phyloP scores from a whole-genome alignment of 1,140 invertebrate genomes.

The Drosophila bocki region DNA sequence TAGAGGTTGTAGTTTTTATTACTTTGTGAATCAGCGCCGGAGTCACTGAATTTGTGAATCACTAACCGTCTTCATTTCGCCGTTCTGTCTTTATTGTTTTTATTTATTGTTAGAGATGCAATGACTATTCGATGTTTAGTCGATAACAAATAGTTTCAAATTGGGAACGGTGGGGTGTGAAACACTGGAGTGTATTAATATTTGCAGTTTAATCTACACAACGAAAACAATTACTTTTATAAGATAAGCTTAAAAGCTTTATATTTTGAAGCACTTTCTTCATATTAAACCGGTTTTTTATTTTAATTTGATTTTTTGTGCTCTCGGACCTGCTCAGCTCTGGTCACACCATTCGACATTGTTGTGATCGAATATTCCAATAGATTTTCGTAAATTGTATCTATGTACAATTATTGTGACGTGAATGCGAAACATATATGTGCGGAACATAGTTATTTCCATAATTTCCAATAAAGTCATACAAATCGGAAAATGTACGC shows the following conservation, averaged over 20 bases:
- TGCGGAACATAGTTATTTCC: conserved; percentile 25
- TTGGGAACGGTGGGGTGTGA: background rate
- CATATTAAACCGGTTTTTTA: background rate
- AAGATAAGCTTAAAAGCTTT: no score
- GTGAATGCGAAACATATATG: conserved; percentile 17
- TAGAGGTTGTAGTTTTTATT: background rate
- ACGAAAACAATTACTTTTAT: background rate
- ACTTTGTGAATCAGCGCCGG: conserved; percentile 11
- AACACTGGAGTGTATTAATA: background rate
- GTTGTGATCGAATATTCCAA: conserved; percentile 48
- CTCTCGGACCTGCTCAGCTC: background rate
- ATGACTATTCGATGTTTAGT: conserved; percentile 1
- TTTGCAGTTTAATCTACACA: background rate
- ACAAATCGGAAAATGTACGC: conserved; percentile 30
- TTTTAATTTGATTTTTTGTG: background rate
- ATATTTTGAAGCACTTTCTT: background rate
- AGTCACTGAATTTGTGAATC: no score
- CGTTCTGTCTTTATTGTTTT: conserved; percentile 16
- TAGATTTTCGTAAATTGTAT: conserved; percentile 47
- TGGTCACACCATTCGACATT: conserved; percentile 29
- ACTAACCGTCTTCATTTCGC: conserved; percentile 35
- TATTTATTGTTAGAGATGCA: conserved; percentile 21
- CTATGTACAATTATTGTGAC: conserved; percentile 42
- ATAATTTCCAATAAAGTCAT: conserved; percentile 4
- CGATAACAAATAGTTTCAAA: conserved; percentile 1